Base-by-base conservation (phyloP, 2,888 invertebrate genomes). In the Agrochola lychnidis region DNA sequence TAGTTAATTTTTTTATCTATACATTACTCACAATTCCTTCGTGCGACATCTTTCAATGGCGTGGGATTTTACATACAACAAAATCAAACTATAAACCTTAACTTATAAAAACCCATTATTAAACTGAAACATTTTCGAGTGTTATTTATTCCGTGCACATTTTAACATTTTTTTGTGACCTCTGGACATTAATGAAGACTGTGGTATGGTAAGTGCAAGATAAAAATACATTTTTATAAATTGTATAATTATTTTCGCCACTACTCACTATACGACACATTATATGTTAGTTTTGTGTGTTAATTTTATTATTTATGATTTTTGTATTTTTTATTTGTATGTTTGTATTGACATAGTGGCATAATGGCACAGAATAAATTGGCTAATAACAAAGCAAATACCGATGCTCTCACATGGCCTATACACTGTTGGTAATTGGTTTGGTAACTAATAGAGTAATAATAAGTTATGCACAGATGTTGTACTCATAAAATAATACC, bases 271-370 rank as follows among this genome's bases (percentile, higher is more conserved):
- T 83, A 69, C 76, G 72, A 87, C 82, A 73, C 79, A 85, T 77
- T 78, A 76, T 80, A 85, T 83, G 78, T 84, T 85, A 81, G 83
- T 87, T 90, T 88, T 91, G 82, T 84, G 91, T 91, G 82, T 89
- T 89, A 25, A 70, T 89, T 88, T 84, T 83, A 77, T 89, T 86
- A 82, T 83, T 90, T 85, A 78, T 89, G 79, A 87, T 88, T 87
- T 90, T 87, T 88, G 82, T 87, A 86, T 91, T 85, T 81, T 89
- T 90, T 86, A 86, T 88, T 88, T 90, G 84, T 77, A 80, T 78
- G 88, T 90, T 87, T 90, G 92, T 85, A 87, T 89, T 94, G 95
- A 96, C 95, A 96, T 95, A 95, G 94, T 96, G 96, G 96, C 96
- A 96, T 96, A 94, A 93, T 90, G 92, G 92, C 92, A 83, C 83